phyloP scores from a whole-genome alignment of 1,140 invertebrate genomes.

The Thaumetopoea pityocampa region DNA sequence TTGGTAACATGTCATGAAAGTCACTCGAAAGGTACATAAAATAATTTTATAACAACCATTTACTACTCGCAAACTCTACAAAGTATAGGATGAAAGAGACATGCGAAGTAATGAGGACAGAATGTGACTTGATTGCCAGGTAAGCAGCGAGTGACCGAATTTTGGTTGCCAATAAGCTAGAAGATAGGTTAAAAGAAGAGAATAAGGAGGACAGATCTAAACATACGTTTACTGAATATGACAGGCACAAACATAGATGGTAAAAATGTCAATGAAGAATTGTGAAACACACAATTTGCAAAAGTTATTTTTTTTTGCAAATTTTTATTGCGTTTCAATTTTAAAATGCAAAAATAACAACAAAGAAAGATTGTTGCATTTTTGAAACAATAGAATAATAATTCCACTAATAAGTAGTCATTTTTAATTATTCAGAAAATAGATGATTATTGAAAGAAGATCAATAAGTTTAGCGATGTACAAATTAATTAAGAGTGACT shows the following conservation, averaged over 20 bases:
- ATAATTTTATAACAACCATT: conserved; percentile 49
- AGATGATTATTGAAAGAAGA: too few species aligned
- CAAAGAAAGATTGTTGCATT: too few species aligned
- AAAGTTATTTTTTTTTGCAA: conserved; percentile 10
- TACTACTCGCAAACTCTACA: conserved; percentile 41
- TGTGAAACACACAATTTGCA: conserved; percentile 14
- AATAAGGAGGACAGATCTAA: conserved; percentile 27
- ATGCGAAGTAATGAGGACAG: conserved; percentile 37
- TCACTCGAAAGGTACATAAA: conserved; percentile 25
- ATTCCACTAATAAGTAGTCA: too few species aligned
- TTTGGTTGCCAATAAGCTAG: conserved; percentile 44
- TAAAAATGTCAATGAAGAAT: conserved; percentile 33
- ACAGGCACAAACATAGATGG: conserved; percentile 39
- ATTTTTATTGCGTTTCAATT: conserved; percentile 1
- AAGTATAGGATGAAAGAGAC: conserved; percentile 34
- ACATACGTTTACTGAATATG: conserved; percentile 32
- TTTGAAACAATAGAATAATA: too few species aligned
- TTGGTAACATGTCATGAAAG: conserved; percentile 38
- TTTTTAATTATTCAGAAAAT: too few species aligned
- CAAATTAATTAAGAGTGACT: too few species aligned
- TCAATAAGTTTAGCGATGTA: too few species aligned
- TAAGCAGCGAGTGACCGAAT: conserved; percentile 35
- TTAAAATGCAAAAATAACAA: too few species aligned
- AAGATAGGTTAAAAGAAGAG: conserved; percentile 23
- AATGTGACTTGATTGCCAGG: conserved; percentile 25